Percentiles rank a stretch among this genome's conserved stretches.
Conservation (phyloP, 2,113 vertebrate species). For the Desmodus rotundus region DNA sequence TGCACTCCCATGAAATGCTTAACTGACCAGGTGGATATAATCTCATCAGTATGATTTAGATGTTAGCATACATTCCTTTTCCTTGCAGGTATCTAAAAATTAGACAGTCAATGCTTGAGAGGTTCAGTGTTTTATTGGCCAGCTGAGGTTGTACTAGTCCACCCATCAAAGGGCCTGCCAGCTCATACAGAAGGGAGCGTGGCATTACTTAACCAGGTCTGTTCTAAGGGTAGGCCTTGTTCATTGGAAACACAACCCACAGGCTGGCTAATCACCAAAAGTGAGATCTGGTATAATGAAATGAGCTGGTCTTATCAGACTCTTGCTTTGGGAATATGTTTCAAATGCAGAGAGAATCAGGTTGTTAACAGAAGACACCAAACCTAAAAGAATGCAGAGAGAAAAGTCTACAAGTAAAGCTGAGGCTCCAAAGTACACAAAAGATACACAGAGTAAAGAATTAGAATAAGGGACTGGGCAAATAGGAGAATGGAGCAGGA, state of each 20-base stretch:
- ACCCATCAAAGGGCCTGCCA: fast-evolving
- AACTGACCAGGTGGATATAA: neutral
- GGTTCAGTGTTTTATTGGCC: neutral
- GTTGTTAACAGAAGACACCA: neutral
- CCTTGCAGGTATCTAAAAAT: neutral
- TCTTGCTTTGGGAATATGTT: neutral
- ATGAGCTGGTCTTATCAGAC: neutral
- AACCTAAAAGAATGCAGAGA: neutral
- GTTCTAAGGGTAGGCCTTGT: neutral
- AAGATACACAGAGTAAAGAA: neutral
- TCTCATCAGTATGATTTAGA: neutral
- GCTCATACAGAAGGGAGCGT: neutral
- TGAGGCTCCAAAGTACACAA: neutral
- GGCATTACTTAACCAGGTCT: neutral
- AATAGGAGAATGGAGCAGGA: neutral
- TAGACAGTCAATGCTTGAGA: neutral
- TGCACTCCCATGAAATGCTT: neutral
- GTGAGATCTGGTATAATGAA: neutral
- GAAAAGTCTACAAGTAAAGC: neutral
- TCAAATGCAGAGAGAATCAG: neutral
- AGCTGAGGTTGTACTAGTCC: neutral
- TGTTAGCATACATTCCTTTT: neutral
- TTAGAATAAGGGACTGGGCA: neutral
- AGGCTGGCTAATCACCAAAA: neutral
- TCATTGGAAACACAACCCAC: neutral